phyloP scores from a whole-genome alignment of 2,113 vertebrate genomes.

The Nestor notabilis region DNA sequence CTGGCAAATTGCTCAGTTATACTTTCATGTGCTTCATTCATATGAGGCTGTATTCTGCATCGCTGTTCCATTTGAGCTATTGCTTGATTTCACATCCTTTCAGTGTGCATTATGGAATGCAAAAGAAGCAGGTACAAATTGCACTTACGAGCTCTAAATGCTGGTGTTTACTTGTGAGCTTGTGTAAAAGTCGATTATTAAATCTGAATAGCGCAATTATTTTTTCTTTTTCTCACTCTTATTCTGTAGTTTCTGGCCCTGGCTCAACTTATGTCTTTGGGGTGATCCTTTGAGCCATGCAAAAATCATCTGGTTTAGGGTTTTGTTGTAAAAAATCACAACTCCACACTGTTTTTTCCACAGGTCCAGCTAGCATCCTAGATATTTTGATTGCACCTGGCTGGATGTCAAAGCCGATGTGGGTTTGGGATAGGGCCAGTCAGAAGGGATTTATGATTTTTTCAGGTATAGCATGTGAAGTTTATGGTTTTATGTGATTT shows the following conservation, averaged over 20 bases:
- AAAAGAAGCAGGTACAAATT: neutral
- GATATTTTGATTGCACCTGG: constrained; percentile 43
- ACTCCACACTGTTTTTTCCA: neutral
- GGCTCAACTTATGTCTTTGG: neutral
- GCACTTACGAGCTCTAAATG: neutral
- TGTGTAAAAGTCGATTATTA: neutral
- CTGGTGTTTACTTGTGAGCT: neutral
- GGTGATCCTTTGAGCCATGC: neutral
- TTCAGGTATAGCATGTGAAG: constrained; percentile 42
- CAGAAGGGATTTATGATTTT: constrained; percentile 48
- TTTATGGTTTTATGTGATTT: constrained; percentile 56
- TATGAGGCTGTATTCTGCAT: neutral
- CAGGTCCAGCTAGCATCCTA: constrained; percentile 12
- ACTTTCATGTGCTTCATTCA: neutral
- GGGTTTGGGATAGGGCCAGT: constrained; percentile 53
- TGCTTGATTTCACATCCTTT: neutral
- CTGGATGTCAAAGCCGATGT: constrained; percentile 36
- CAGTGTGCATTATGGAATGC: neutral
- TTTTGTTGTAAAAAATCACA: constrained; percentile 29
- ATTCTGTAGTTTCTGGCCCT: neutral
- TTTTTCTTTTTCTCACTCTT: neutral
- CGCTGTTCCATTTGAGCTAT: neutral
- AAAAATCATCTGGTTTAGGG: constrained; percentile 41
- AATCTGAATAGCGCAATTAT: neutral
- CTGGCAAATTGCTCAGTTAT: neutral